A percentile compares a stretch with the other conserved stretches of the same genome.
Conservation (phyloP, 2,797 vertebrate species). For the Graptemys geographica region DNA sequence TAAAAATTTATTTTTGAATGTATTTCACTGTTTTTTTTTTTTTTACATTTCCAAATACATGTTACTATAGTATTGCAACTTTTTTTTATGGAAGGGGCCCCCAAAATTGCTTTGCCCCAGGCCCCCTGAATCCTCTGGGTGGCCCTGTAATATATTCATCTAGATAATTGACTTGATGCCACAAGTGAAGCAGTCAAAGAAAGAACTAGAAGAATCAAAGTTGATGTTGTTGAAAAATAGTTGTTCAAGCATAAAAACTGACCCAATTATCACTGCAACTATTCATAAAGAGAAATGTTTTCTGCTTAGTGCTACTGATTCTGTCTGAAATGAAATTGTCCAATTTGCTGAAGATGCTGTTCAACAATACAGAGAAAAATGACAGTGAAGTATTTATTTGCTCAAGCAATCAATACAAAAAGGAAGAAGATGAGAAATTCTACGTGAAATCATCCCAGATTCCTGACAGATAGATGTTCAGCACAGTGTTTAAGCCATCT, state of each 20-base stretch:
- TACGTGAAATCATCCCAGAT: not conserved
- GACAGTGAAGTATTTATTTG: accelerated
- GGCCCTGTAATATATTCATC: no score
- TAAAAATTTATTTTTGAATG: no score
- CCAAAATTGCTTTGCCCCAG: no score
- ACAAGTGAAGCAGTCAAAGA: not conserved
- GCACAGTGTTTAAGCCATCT: not conserved
- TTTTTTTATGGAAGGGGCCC: no score
- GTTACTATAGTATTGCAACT: no score
- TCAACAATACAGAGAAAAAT: not conserved
- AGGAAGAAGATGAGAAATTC: not conserved
- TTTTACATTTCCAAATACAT: no score
- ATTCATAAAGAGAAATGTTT: conserved; percentile 2
- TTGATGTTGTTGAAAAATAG: not conserved
- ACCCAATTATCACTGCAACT: not conserved
- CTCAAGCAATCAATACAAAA: not conserved
- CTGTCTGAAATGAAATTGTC: not conserved
- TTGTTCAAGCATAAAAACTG: not conserved
- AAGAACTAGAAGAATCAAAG: not conserved
- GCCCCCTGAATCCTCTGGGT: no score
- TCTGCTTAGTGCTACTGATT: not conserved
- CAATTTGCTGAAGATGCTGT: not conserved
- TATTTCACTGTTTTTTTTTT: no score
- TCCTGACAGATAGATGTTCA: not conserved
- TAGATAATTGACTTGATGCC: not conserved